Percentiles rank a stretch among this genome's conserved stretches.
These are phyloP conservation scores for Stomorhina lunata DNA, from an alignment of 2,888 invertebrate genomes.

Conservation along the genomic window DNA sequence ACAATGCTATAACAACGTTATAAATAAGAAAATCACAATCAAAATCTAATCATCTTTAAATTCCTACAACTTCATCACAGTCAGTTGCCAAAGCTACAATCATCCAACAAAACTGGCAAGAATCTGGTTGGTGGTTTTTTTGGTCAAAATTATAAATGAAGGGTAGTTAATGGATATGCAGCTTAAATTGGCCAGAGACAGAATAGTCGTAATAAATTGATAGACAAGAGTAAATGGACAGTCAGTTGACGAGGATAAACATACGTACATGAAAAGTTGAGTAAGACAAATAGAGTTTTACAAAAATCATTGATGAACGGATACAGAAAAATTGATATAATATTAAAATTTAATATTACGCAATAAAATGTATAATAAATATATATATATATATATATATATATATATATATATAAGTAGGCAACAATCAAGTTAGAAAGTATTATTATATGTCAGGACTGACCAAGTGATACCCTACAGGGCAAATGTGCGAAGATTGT, in stretches of 20 bases:
- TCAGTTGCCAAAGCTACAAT: background rate
- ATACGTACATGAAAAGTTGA: background rate
- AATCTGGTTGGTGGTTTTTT: background rate
- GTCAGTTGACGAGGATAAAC: background rate
- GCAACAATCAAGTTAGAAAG: no score
- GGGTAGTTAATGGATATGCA: background rate
- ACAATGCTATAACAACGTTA: background rate
- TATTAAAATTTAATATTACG: no score
- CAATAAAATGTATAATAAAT: no score
- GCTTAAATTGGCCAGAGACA: background rate
- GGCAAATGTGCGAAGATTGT: no score
- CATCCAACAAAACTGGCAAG: background rate
- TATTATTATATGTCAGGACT: no score
- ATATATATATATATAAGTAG: no score
- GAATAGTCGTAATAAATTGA: background rate
- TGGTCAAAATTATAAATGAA: background rate
- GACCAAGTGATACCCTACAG: no score
- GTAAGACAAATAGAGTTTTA: no score
- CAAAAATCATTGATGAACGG: no score
- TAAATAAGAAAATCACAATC: slow-evolving; percentile 31
- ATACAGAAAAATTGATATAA: no score
- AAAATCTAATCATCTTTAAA: slow-evolving; percentile 57
- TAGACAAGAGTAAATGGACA: background rate
- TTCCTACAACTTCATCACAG: slow-evolving; percentile 41
- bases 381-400: no score